Base-by-base conservation (phyloP, 2,113 vertebrate species). In the Proteles cristata region DNA sequence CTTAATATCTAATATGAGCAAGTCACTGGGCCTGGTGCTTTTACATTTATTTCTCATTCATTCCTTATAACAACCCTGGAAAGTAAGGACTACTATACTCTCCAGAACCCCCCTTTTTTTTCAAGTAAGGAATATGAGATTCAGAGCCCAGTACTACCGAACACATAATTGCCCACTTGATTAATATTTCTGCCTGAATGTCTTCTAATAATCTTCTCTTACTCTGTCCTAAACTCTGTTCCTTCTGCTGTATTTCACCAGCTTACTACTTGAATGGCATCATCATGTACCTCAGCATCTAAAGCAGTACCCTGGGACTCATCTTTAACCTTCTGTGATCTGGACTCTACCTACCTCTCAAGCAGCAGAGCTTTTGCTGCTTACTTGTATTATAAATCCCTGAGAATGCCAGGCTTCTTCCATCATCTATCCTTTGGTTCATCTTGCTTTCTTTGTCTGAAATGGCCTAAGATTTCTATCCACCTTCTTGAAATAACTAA, bases 1-100 rank as follows among this genome's bases (percentile, higher is more conserved):
- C 87, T 93, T 80, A 94, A 35, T 50, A 96, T 43, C 81, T 94
- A 93, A 94, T 23, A 96, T 69, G 63, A 33, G 39, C 53, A 96
- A 77, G n/a, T 84, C 81, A 93, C 73, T 94, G 25, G 39, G 48
- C 80, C 55, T 90, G 53, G n/a, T 93, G 65, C 71, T 86, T 84
- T 93, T 91, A 79, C 15, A 83, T 66, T 93, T 80, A 69, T n/a
- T 84, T 93, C 65, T 90, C 48, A 92, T 94, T 92, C 92, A 88
- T 68, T 84, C 50, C 43, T 65, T 10, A 33, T 66, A 89, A 92
- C 23, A 85, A 93, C 25, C 39, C 58, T 86, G 58, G 35, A 89
- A 63, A 82, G 26, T 65, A 92, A 33, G 5, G 76, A 88, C 26
- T 48, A 66, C 31, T 90, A 65, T 92, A 92, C 16, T 94, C 31